Percentiles rank a stretch among this genome's conserved stretches.
These are phyloP conservation scores for Xestoiulus laeticollis DNA, from an alignment of 2,888 invertebrate genomes.

Conservation along the genomic window DNA sequence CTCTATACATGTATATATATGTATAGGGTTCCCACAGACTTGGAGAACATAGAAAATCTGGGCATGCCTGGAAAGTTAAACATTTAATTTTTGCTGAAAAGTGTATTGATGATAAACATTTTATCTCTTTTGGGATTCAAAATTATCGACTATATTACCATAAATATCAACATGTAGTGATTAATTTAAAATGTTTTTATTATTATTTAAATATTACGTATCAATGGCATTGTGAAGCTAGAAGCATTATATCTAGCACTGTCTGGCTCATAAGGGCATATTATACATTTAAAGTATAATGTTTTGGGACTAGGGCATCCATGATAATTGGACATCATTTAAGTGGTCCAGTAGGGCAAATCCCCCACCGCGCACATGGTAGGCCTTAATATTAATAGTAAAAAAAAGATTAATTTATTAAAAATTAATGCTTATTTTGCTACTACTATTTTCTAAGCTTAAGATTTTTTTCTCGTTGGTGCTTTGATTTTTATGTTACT, in stretches of 20 bases:
- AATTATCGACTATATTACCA: neutral
- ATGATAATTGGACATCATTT: conserved; percentile 7
- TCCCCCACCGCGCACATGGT: conserved; percentile 32
- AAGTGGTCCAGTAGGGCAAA: conserved; percentile 17
- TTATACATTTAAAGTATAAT: neutral
- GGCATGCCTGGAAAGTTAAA: no score
- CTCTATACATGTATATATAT: no score
- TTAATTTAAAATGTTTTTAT: neutral
- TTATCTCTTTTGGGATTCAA: no score
- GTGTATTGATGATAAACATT: no score
- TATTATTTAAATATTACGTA: neutral
- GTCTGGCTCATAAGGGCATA: neutral
- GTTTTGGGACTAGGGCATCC: conserved; percentile 32
- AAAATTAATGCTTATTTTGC: neutral
- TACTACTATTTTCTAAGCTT: neutral
- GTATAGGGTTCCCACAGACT: no score
- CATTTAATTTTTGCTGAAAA: no score
- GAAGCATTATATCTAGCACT: neutral
- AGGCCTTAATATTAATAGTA: neutral
- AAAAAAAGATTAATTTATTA: neutral
- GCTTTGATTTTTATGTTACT: neutral
- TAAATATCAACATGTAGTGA: neutral
- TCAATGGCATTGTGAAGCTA: conserved; percentile 8
- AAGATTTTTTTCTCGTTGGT: conserved; percentile 4
- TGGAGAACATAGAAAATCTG: no score